Evolutionary conservation across 2,888 invertebrate genomes (phyloP), one percentile per base, ranked within the genome.

Genomic region (Odontothrips loti): DNA sequence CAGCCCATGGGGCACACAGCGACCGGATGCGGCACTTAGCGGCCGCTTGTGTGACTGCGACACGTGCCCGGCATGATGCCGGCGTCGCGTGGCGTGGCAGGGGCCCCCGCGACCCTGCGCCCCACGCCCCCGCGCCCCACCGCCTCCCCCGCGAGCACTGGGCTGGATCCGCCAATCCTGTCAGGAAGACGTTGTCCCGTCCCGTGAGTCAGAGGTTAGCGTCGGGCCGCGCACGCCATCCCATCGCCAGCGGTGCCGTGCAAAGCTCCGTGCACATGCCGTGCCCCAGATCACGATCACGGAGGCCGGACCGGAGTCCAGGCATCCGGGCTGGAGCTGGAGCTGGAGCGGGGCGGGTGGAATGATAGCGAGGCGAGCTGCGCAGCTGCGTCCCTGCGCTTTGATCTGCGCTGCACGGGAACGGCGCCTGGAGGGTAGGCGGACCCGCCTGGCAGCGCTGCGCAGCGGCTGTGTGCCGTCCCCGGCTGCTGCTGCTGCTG

Each of bases 21-120:
- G 23, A 75, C 68, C 68, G 68, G 68, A 75, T 75, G 68, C 68
- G 68, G 68, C 68, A 75, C 68, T 75, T 75, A 75, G 68, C 68
- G 68, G 23, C 27, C 68, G 68, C 68, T 75, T 75, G 68, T 75
- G 68, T 75, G 68, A 58, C 58, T 17, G 2, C 34, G 58, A 27
- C 68, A 75, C 68, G 68, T 75, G 68, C 68, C 68, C 68, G 68
- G 68, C 68, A 75, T 75, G 68, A 27, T 75, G 68, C 68, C 68
- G 10, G 17, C 58, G 20, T 58, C 15, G 17, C 58, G 34, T 2
- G 34, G 34, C 34, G 34, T 43, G 34, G 34, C 34, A 43, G 34
- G 34, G 34, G 34, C 34, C 34, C 34, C 2, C 6, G 3, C 6
- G 34, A 43, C 51, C 51, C 51, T 17, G 58, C 58, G 17, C 58